Evolutionary conservation across 2,797 vertebrate species (phyloP).

Genomic region (Peromyscus attwateri): DNA sequence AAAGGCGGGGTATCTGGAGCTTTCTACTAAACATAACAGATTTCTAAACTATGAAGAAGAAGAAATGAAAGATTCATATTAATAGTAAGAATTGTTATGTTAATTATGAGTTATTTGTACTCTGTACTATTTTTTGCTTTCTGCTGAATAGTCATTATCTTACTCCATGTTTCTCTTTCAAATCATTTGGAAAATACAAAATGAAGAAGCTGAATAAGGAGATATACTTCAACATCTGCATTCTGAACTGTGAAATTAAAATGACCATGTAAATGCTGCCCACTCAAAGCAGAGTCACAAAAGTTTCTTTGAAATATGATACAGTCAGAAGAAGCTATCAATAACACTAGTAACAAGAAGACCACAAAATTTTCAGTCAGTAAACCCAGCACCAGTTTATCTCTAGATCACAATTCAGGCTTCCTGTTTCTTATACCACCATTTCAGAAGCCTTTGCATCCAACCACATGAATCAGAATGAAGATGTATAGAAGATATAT

Average conservation of each 20-base stretch:
- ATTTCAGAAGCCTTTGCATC: slow-evolving; percentile 33
- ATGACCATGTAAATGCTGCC: slow-evolving; percentile 51
- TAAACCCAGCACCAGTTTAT: slow-evolving; percentile 19
- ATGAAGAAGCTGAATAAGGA: slow-evolving; percentile 80
- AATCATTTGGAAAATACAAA: slow-evolving; percentile 79
- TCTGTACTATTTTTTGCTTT: slow-evolving; percentile 83
- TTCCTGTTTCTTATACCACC: not conserved
- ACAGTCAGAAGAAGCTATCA: slow-evolving; percentile 4
- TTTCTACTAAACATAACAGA: slow-evolving; percentile 75
- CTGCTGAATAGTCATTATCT: slow-evolving; percentile 83
- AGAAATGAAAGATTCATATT: slow-evolving; percentile 81
- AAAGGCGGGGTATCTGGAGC: slow-evolving; percentile 62
- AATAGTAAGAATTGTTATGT: slow-evolving; percentile 82
- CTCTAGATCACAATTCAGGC: not conserved
- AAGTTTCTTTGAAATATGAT: slow-evolving; percentile 51
- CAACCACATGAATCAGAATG: not conserved
- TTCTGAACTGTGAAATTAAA: slow-evolving; percentile 71
- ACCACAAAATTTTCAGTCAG: not conserved
- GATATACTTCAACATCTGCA: slow-evolving; percentile 70
- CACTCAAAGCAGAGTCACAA: slow-evolving; percentile 42
- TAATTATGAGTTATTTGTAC: slow-evolving; percentile 81
- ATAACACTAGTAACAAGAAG: slow-evolving; percentile 10
- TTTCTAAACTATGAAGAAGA: slow-evolving; percentile 72
- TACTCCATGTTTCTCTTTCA: slow-evolving; percentile 79
- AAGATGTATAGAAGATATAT: slow-evolving; percentile 22